These are phyloP conservation scores for Camelus bactrianus DNA, from an alignment of 2,113 vertebrate genomes.

Conservation along the genomic window DNA sequence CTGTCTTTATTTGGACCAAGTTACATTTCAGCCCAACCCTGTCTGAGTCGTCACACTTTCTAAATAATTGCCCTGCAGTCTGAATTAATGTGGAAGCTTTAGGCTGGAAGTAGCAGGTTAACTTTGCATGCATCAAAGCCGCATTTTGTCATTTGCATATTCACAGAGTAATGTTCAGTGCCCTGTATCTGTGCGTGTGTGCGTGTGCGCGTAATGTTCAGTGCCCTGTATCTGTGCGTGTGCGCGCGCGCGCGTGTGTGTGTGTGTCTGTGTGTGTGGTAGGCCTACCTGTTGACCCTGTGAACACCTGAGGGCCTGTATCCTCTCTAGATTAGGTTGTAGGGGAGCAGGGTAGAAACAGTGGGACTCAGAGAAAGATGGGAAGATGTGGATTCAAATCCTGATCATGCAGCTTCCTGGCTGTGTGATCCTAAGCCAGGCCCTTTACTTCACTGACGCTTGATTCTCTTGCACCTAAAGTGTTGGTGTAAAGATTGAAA, in stretches of 20 bases:
- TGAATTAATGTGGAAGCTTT: neutral
- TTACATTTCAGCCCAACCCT: constrained; percentile 11
- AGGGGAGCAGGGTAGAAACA: neutral
- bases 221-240: too few relatives aligned
- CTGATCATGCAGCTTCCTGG: neutral
- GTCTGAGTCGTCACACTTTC: constrained; percentile 39
- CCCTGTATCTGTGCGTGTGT: neutral
- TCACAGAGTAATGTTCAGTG: neutral
- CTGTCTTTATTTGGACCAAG: constrained; percentile 53
- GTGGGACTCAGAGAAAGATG: neutral
- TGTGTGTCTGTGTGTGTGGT: too few relatives aligned
- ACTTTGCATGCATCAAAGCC: neutral
- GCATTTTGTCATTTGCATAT: neutral
- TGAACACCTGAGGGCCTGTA: neutral
- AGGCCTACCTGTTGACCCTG: neutral
- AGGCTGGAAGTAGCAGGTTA: neutral
- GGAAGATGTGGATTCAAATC: neutral
- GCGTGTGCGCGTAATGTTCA: too few relatives aligned
- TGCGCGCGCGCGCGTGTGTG: too few relatives aligned
- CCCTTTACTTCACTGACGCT: neutral
- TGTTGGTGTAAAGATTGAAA: neutral
- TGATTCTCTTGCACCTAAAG: neutral
- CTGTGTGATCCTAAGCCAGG: neutral
- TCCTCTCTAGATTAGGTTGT: neutral
- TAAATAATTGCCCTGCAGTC: constrained; percentile 1